phyloP scores from a whole-genome alignment of 2,888 invertebrate species.

The Orchestes rusci region DNA sequence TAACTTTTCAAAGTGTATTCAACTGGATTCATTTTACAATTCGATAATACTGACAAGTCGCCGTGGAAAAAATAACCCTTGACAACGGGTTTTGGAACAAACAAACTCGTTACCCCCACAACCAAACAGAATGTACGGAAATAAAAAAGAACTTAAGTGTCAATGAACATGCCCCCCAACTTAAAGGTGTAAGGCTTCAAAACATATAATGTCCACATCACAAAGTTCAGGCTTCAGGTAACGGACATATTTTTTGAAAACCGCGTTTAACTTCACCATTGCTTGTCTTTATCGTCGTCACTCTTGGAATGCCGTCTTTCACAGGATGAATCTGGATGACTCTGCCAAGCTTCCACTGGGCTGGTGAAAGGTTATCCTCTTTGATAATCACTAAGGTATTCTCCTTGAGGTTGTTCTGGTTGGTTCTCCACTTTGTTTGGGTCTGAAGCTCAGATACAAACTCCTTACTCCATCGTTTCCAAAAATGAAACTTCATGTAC shows the following conservation, averaged over 20 bases:
- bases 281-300: no score
- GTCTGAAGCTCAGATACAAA: background rate
- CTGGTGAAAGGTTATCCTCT: conserved; percentile 1
- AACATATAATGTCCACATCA: background rate
- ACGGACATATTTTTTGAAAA: background rate
- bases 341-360: conserved; percentile 2
- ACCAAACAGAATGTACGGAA: no score
- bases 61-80: no score
- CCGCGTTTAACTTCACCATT: background rate
- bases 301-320: conserved; percentile 4
- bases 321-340: background rate
- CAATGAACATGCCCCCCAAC: no score
- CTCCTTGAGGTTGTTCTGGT: background rate
- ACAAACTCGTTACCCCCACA: no score
- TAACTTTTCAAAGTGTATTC: no score
- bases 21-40: no score
- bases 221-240: background rate
- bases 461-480: background rate
- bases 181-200: no score
- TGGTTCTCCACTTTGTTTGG: background rate
- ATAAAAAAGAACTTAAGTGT: no score
- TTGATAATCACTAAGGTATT: background rate
- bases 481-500: background rate
- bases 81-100: no score
- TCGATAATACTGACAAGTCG: no score